These are phyloP conservation scores for Tyrannus savana DNA, from an alignment of 2,113 vertebrate species.

Conservation along the genomic window DNA sequence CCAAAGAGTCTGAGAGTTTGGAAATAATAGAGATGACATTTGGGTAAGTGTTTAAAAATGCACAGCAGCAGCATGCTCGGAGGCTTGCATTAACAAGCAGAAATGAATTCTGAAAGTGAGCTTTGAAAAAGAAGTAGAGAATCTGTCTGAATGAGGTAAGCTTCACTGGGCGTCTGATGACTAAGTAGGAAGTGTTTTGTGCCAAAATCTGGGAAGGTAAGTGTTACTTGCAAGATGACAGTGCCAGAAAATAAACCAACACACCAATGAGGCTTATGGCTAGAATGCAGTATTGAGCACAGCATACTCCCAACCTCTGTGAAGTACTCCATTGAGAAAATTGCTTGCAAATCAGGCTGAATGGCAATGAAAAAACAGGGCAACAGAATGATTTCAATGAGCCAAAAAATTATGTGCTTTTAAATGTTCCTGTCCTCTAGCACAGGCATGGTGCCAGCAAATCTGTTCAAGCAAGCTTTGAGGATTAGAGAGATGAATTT, in stretches of 20 bases:
- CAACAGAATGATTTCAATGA: slow-evolving; percentile 72
- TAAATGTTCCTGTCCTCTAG: slow-evolving; percentile 64
- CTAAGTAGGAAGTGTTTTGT: slow-evolving; percentile 42
- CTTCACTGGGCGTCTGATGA: slow-evolving; percentile 35
- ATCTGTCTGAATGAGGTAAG: slow-evolving; percentile 49
- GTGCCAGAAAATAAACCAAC: slow-evolving; percentile 46
- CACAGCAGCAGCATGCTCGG: slow-evolving; percentile 45
- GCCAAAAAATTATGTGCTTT: slow-evolving; percentile 75
- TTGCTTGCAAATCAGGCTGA: slow-evolving; percentile 74
- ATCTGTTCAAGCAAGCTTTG: slow-evolving; percentile 53
- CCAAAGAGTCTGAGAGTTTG: slow-evolving; percentile 43
- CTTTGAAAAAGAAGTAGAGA: neutral
- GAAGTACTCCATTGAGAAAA: slow-evolving; percentile 77
- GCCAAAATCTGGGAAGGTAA: slow-evolving; percentile 65
- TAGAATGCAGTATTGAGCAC: slow-evolving; percentile 35
- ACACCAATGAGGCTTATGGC: slow-evolving; percentile 43
- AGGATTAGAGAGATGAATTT: slow-evolving; percentile 17
- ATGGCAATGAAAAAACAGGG: slow-evolving; percentile 64
- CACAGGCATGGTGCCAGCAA: slow-evolving; percentile 53
- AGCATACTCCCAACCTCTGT: slow-evolving; percentile 44
- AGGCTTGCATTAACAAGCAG: slow-evolving; percentile 40
- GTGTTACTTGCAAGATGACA: slow-evolving; percentile 52
- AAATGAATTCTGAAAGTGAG: slow-evolving; percentile 39
- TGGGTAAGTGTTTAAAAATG: slow-evolving; percentile 58
- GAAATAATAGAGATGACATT: slow-evolving; percentile 49